Base-by-base conservation (phyloP, 2,797 vertebrate genomes). In the Ctenopoma kingsleyae region DNA sequence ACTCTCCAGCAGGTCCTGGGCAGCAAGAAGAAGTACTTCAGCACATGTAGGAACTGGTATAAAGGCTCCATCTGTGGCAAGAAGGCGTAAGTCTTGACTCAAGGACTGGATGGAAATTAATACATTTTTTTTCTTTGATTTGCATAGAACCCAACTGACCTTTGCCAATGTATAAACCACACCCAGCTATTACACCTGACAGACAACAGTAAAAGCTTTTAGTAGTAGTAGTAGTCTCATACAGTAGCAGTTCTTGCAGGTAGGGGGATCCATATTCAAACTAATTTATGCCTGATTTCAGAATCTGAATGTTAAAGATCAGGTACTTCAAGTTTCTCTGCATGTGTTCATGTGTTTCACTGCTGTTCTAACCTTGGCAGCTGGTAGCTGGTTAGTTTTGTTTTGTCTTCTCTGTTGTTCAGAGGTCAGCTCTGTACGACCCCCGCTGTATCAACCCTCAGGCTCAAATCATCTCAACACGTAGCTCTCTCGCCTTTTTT, bases 31-130 rank as follows among this genome's bases (percentile, higher is more conserved):
- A 99, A 97, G 82, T 99, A 99, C 86, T 98, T 98, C 94, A 99
- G 97, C 91, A 99, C 98, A 9, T 99, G 98, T 84, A 95, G 94
- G 87, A 98, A 96, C 93, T 99, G 97, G 98, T 97, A 98, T 88
- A 96, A 96, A 83, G 94, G 95, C 85, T 77, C 96, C 76, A 98
- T 99, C 90, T 99, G 98, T 75, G 96, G 96, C 41, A 98, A 97
- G 82, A 96, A 96, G 91, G 94, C 98, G 98, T 99, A 95, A 98
- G 98, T 99, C 19, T 71, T 44, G 7, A 54, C 19, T n/a, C 17
- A 55, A 27, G n/a, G 16, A 25, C 27, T 48, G 3, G 70, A 36
- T 54, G 6, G 13, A 49, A 2, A 17, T 19, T 2, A 2, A 32
- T 27, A 27, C 25, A 8, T 3, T 32, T 6, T n/a, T n/a, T 43